Evolutionary conservation across 2,888 invertebrate genomes (phyloP).

Genomic region (Lutraria lutraria): DNA sequence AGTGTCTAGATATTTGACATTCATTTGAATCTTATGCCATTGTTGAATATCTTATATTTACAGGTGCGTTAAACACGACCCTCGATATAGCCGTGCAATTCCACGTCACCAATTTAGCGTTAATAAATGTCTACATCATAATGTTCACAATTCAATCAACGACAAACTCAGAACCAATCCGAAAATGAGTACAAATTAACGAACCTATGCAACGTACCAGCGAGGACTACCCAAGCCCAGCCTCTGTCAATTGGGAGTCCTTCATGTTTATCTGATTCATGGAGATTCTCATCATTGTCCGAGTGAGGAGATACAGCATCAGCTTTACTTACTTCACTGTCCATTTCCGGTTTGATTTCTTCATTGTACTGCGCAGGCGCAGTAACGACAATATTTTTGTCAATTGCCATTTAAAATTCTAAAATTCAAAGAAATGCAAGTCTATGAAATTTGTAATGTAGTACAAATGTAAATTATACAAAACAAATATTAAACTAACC

Average conservation of each 20-base stretch:
- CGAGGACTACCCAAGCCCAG: constrained; percentile 70
- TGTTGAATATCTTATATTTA: too few species aligned
- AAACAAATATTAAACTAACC: too few species aligned
- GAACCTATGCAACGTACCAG: constrained; percentile 51
- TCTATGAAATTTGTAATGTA: too few species aligned
- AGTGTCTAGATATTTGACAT: too few species aligned
- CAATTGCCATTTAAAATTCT: constrained; percentile 27
- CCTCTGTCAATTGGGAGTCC: constrained; percentile 67
- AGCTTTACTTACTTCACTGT: neutral
- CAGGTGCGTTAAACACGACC: too few species aligned
- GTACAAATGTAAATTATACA: too few species aligned
- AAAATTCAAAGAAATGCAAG: too few species aligned
- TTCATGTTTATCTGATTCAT: constrained; percentile 38
- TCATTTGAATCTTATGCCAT: too few species aligned
- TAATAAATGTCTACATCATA: too few species aligned
- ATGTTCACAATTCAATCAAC: too few species aligned
- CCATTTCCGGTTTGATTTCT: neutral
- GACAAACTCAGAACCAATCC: neutral
- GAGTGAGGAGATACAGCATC: neutral
- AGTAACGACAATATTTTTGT: constrained; percentile 12
- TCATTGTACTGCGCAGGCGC: neutral
- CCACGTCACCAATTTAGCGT: too few species aligned
- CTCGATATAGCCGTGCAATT: too few species aligned
- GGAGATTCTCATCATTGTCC: neutral
- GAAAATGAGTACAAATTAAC: constrained; percentile 12